These are phyloP conservation scores for Pelagia noctiluca DNA, from an alignment of 30 jellyfish, hydroid and myxozoan species.

Conservation along the genomic window DNA sequence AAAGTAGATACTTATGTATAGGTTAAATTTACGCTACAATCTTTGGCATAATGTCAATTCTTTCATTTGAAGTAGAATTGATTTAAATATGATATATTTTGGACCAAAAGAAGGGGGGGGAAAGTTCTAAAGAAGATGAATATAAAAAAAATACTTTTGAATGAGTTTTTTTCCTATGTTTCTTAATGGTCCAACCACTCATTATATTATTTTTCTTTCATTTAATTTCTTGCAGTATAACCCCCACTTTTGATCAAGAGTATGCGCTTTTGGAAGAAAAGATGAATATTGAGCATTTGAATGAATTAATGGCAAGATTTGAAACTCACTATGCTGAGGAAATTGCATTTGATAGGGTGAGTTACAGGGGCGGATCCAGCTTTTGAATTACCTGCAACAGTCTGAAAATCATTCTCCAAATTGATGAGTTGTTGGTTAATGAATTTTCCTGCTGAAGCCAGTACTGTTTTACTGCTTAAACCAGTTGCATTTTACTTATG, in stretches of 20 bases:
- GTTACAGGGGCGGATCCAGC: background rate
- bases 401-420: background rate
- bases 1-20: too few species aligned
- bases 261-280: constrained; percentile 60
- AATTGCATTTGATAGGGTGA: constrained; percentile 38
- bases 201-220: background rate
- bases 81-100: too few species aligned
- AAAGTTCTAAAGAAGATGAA: too few species aligned
- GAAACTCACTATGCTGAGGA: constrained; percentile 62
- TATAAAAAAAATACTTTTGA: too few species aligned
- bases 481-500: too few species aligned
- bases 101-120: too few species aligned
- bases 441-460: background rate
- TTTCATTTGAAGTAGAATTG: too few species aligned
- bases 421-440: too few species aligned
- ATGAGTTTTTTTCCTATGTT: too few species aligned
- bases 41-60: too few species aligned
- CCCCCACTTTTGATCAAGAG: constrained; percentile 39
- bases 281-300: constrained; percentile 64
- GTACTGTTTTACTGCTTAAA: background rate
- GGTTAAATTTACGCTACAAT: too few species aligned
- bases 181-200: background rate
- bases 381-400: background rate
- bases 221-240: constrained; percentile 1
- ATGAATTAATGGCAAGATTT: constrained; percentile 60